Percentiles rank a stretch among this genome's conserved stretches.
phyloP scores from a whole-genome alignment of 2,797 vertebrate species.

The Malurus leucopterus region DNA sequence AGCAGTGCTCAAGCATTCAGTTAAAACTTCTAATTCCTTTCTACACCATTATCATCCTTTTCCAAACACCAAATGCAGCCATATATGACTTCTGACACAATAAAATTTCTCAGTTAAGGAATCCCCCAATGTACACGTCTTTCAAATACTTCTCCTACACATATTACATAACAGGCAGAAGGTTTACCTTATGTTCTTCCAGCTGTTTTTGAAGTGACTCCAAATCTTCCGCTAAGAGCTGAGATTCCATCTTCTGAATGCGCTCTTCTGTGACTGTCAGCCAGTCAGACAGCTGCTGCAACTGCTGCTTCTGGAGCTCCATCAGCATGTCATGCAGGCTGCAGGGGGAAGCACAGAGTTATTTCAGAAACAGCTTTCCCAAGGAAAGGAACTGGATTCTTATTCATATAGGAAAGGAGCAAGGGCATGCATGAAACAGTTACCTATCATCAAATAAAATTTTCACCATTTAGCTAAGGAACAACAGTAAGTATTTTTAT shows the following conservation, averaged over 20 bases:
- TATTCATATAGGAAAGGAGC: neutral
- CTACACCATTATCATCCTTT: neutral
- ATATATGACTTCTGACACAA: neutral
- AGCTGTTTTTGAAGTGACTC: constrained; percentile 82
- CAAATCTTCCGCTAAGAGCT: constrained; percentile 73
- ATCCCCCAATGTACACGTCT: neutral
- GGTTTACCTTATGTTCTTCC: constrained; percentile 89
- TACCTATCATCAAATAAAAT: neutral
- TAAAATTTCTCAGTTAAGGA: neutral
- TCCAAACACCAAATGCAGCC: neutral
- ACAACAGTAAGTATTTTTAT: neutral
- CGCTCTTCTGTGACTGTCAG: constrained; percentile 87
- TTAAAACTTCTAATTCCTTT: neutral
- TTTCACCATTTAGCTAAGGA: neutral
- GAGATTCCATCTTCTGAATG: constrained; percentile 88
- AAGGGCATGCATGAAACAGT: neutral
- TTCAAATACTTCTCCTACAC: neutral
- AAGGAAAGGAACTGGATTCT: neutral
- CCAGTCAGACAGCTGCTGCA: constrained; percentile 94
- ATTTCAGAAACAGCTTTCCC: neutral
- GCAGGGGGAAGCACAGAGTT: constrained; percentile 6
- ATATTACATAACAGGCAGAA: neutral
- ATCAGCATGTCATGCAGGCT: constrained; percentile 95
- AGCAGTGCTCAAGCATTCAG: neutral
- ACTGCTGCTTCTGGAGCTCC: constrained; percentile 93